Base-by-base conservation (phyloP, 2,888 invertebrate species). In the Saturnia japonica region DNA sequence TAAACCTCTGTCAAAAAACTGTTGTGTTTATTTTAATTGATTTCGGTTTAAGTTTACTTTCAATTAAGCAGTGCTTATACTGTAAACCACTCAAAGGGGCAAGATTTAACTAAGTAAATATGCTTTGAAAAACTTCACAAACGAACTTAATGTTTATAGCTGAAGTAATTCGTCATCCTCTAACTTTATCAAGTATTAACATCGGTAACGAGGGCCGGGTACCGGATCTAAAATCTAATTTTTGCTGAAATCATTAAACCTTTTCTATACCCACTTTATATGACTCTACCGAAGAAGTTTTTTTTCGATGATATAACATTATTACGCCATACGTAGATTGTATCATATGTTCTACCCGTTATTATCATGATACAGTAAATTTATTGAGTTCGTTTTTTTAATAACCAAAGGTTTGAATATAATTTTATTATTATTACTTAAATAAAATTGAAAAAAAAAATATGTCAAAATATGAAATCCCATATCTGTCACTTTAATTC, bases 201-300 rank as follows among this genome's bases (percentile, higher is more conserved):
- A 77, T 78, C 83, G 81, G 78, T 82, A 77, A 74, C 74, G 77
- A 74, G 74, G 73, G 76, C 72, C 66, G 75, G 74, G 78, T 74
- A 74, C 79, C 75, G 78, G 54, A 85, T 82, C 83, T 80, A 76
- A 83, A 81, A 85, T 82, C 87, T 88, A 86, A 88, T 89, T 89
- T 86, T 88, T 87, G 85, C 82, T 83, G 82, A 82, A 88, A 89
- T 89, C 89, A 88, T 90, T 90, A 89, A 87, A 89, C 87, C 89
- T 88, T 89, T 6, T 34, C 89, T 88, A 82, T 78, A 86, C 85
- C 82, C 78, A 86, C 85, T 83, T 84, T 82, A 80, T 82, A 82
- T 81, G 85, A 88, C 83, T 88, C 85, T 78, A 80, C 80, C 81
- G 84, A 85, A 88, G 84, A 85, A 81, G 80, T 83, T 80, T 82